A percentile compares a stretch with the other conserved stretches of the same genome.
Evolutionary conservation across 37 sponge, comb jelly and placozoan genomes (phyloP).

Genomic region (Ianthella basta): DNA sequence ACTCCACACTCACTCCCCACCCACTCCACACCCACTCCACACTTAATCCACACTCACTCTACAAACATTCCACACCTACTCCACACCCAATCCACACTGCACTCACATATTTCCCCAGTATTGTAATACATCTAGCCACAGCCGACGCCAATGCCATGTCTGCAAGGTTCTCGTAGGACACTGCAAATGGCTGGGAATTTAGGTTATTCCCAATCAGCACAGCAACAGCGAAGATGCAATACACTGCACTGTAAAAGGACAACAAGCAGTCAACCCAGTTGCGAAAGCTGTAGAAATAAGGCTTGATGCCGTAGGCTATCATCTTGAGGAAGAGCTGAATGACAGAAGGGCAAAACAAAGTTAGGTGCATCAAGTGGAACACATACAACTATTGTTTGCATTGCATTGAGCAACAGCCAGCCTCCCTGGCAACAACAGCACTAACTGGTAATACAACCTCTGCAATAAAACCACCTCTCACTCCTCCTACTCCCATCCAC

Average conservation of each 20-base stretch:
- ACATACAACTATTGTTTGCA: too few relatives aligned
- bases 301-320: constrained; percentile 48
- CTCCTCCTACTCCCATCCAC: too few relatives aligned
- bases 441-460: too few relatives aligned
- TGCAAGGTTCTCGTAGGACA: not conserved
- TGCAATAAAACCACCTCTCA: too few relatives aligned
- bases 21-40: too few relatives aligned
- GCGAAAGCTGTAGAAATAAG: constrained; percentile 60
- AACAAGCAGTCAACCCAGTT: constrained; percentile 52
- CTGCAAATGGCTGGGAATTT: not conserved
- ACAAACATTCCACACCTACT: too few relatives aligned
- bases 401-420: too few relatives aligned
- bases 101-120: constrained; percentile 75
- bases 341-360: not conserved
- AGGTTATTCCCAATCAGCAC: not conserved
- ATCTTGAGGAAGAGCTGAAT: constrained; percentile 49
- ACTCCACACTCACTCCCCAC: too few relatives aligned
- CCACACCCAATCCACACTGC: too few relatives aligned
- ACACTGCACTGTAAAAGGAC: constrained; percentile 31
- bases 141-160: constrained; percentile 44
- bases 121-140: constrained; percentile 50
- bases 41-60: not conserved
- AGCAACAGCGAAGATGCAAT: constrained; percentile 35
- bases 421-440: too few relatives aligned
- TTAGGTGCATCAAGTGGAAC: too few relatives aligned